These are phyloP conservation scores for Gallinago jamesoni DNA, from an alignment of 2,113 vertebrate species.

Conservation along the genomic window DNA sequence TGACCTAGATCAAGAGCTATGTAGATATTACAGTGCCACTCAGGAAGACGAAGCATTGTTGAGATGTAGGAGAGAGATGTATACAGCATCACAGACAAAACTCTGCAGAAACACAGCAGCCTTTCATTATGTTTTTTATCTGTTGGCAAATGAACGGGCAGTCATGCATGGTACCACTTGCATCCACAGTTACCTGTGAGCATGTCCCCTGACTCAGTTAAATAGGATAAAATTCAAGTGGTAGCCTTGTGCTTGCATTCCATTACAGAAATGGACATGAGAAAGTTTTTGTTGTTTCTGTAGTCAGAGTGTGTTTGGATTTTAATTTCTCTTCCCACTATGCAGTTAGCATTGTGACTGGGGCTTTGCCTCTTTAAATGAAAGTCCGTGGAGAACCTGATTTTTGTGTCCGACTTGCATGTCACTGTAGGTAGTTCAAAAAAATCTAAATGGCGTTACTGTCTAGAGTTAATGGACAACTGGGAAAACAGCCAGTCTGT, in stretches of 20 bases:
- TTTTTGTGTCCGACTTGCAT: neutral
- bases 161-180: neutral
- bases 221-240: neutral
- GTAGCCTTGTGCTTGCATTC: neutral
- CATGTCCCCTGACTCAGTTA: neutral
- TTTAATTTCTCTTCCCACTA: neutral
- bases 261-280: accelerated
- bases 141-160: neutral
- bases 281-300: neutral
- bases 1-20: constrained; percentile 23
- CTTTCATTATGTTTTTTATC: neutral
- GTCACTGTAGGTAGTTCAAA: neutral
- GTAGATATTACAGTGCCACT: neutral
- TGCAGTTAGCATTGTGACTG: neutral
- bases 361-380: neutral
- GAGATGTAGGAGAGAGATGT: neutral
- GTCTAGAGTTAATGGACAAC: neutral
- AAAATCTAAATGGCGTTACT: neutral
- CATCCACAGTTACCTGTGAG: neutral
- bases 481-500: constrained; percentile 23
- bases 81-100: neutral
- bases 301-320: neutral
- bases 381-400: neutral
- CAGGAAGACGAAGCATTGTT: neutral
- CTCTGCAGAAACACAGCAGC: neutral